phyloP scores from a whole-genome alignment of 2,888 invertebrate genomes.

The Dorcus hopei region DNA sequence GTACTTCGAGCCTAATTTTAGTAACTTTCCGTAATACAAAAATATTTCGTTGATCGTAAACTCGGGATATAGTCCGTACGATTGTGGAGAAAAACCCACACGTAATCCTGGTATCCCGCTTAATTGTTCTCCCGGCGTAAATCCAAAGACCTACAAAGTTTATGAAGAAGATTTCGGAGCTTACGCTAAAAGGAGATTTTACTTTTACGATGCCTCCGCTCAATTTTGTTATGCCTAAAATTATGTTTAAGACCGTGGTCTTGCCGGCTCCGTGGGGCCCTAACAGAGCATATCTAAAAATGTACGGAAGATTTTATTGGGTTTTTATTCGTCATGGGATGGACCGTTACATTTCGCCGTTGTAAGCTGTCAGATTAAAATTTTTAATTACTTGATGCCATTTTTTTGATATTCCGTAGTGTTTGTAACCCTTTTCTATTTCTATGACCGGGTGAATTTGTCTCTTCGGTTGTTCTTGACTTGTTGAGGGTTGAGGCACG shows the following conservation, averaged over 20 bases:
- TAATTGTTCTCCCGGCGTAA: conserved; percentile 14
- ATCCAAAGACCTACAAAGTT: conserved; percentile 20
- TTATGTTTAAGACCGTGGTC: conserved; percentile 23
- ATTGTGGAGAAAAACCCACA: conserved; percentile 22
- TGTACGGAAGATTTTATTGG: neutral
- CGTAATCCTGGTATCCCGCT: conserved; percentile 22
- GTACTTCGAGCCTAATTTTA: conserved; percentile 16
- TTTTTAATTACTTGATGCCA: conserved; percentile 19
- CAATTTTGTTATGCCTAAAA: conserved; percentile 21
- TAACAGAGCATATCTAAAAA: conserved; percentile 22
- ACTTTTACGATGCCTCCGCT: conserved; percentile 22
- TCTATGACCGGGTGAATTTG: conserved; percentile 22
- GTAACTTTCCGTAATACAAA: conserved; percentile 19
- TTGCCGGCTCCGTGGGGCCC: conserved; percentile 26
- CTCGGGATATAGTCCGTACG: conserved; percentile 17
- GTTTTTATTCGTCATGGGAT: neutral
- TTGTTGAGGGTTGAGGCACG: neutral
- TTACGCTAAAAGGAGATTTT: neutral
- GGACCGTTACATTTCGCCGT: conserved; percentile 20
- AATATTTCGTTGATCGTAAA: conserved; percentile 23
- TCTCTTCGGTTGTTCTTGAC: neutral
- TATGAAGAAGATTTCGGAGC: neutral
- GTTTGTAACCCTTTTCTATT: conserved; percentile 20
- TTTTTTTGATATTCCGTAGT: conserved; percentile 18
- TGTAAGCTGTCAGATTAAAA: conserved; percentile 20